These are phyloP conservation scores for Paramormyrops hopkinsi DNA, from an alignment of 2,797 vertebrate species.

Conservation along the genomic window DNA sequence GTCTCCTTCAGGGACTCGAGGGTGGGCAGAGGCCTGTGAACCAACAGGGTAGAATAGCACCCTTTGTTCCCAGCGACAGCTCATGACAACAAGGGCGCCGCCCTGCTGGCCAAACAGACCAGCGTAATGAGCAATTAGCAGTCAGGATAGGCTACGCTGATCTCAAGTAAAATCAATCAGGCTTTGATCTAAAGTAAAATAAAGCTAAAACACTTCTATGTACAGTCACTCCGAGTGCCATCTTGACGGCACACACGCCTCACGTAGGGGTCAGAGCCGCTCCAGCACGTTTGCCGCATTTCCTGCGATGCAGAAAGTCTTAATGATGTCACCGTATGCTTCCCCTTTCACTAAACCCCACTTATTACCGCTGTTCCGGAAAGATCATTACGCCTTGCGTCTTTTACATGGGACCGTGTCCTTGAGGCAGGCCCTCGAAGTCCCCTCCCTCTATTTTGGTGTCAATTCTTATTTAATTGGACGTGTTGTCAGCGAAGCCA, in stretches of 20 bases:
- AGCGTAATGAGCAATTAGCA: neutral
- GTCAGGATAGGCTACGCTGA: neutral
- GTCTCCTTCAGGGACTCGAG: constrained; percentile 38
- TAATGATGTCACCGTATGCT: constrained; percentile 27
- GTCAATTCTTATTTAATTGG: constrained; percentile 61
- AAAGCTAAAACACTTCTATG: neutral
- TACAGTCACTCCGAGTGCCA: neutral
- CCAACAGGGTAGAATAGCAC: neutral
- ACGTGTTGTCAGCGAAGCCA: constrained; percentile 53
- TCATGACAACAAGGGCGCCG: neutral
- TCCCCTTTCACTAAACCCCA: constrained; percentile 28
- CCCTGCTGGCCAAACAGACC: neutral
- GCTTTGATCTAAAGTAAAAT: neutral
- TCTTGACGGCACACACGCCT: neutral
- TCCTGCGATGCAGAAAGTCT: constrained; percentile 20
- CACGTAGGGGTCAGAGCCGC: neutral
- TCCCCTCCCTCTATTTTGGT: constrained; percentile 45
- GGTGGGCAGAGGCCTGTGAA: neutral
- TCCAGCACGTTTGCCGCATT: neutral
- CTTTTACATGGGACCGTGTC: constrained; percentile 47
- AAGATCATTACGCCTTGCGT: constrained; percentile 38
- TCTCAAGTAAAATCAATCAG: neutral
- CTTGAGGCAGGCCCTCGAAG: constrained; percentile 46
- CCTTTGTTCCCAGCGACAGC: neutral
- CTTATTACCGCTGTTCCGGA: constrained; percentile 36